A percentile compares a stretch with the other conserved stretches of the same genome.
Evolutionary conservation across 2,888 invertebrate species (phyloP).

Genomic region (Drosophila lacicola): DNA sequence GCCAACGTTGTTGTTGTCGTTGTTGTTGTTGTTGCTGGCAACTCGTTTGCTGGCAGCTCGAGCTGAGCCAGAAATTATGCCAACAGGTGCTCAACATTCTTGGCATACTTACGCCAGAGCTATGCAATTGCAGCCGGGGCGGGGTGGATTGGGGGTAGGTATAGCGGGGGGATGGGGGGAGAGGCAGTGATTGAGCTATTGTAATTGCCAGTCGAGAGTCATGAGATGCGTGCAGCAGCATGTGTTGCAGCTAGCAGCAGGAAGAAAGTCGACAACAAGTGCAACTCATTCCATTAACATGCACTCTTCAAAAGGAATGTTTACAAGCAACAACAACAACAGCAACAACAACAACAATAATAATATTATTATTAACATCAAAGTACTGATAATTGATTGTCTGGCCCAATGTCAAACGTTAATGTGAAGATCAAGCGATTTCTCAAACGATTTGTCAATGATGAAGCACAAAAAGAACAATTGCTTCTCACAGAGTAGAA

Average conservation of each 20-base stretch:
- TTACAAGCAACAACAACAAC: background rate
- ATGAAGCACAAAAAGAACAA: background rate
- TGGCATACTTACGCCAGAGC: constrained; percentile 66
- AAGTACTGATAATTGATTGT: background rate
- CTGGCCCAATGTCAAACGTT: background rate
- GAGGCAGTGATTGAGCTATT: constrained; percentile 64
- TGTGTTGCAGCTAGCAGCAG: background rate
- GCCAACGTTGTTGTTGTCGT: constrained; percentile 20
- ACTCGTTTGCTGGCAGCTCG: constrained; percentile 49
- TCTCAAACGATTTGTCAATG: constrained; percentile 5
- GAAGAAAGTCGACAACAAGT: constrained; percentile 18
- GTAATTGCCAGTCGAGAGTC: constrained; percentile 49
- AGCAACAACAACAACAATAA: background rate
- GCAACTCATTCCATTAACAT: constrained; percentile 24
- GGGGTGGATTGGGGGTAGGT: background rate
- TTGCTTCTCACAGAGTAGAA: no score
- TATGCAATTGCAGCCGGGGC: constrained; percentile 33
- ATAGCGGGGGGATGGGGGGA: background rate
- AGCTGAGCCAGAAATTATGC: constrained; percentile 58
- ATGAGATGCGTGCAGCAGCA: constrained; percentile 22
- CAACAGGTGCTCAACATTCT: constrained; percentile 77
- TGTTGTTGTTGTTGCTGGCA: constrained; percentile 13
- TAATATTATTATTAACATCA: background rate
- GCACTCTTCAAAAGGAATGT: background rate
- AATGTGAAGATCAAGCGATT: constrained; percentile 5